Conservation (phyloP, 1,140 invertebrate genomes). For the Listronotus oregonensis region DNA sequence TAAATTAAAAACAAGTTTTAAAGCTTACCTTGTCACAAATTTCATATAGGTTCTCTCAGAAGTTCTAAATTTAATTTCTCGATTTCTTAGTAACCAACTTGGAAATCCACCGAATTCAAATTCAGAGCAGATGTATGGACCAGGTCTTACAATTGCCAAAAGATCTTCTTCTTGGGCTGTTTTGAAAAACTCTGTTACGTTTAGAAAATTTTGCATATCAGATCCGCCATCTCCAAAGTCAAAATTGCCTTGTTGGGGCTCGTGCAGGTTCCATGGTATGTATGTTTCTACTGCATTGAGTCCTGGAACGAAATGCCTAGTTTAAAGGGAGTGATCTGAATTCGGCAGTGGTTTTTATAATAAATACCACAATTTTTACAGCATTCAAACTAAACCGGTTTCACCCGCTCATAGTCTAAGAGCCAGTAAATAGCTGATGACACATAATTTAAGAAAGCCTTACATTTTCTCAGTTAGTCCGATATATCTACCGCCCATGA, state of each 20-base stretch:
- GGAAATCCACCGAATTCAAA: conserved; percentile 62
- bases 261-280: conserved; percentile 92
- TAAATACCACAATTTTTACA: no score
- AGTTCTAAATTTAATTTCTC: conserved; percentile 57
- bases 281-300: conserved; percentile 92
- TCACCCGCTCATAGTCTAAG: no score
- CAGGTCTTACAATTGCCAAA: conserved; percentile 82
- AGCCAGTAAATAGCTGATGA: no score
- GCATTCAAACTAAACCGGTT: no score
- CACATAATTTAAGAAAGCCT: no score
- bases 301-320: no score
- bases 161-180: conserved; percentile 80
- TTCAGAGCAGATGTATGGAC: conserved; percentile 93
- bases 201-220: conserved; percentile 67
- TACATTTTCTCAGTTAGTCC: no score
- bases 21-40: conserved; percentile 56
- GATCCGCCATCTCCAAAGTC: conserved; percentile 70
- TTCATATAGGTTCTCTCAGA: conserved; percentile 57
- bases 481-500: no score
- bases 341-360: no score
- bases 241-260: conserved; percentile 64
- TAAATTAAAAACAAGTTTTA: no score
- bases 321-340: no score
- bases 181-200: conserved; percentile 70
- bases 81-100: conserved; percentile 30